Evolutionary conservation across 2,888 invertebrate genomes (phyloP), one percentile per base, ranked within the genome.

Genomic region (Himalopsyche tibetana): DNA sequence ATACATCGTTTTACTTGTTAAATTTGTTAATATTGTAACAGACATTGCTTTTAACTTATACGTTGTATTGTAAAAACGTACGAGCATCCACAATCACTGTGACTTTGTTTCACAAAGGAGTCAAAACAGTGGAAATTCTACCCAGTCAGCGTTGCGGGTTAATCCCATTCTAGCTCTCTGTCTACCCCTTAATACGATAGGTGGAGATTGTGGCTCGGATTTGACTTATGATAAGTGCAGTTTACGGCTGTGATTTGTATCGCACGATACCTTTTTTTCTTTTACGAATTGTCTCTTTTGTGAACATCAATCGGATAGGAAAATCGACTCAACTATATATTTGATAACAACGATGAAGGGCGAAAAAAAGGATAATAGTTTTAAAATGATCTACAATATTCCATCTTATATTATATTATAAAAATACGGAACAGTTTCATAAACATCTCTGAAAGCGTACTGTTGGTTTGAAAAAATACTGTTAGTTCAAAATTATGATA

Each of bases 191-290:
- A 74, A 74, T 74, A 74, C 74, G 74, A 36, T 74, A 74, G 74
- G 74, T 74, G 74, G 74, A 74, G 74, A 74, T 74, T 74, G 74
- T 74, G 74, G 74, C 74, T 74, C 74, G 74, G 36, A 74, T 74
- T 74, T 74, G 38, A 74, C 74, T 74, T 74, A 74, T 74, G 74
- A 74, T 74, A 74, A 74, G 74, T 74, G 74, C 74, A 74, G 74
- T 74, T 74, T 74, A 74, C 74, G 74, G 74, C 36, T 38, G 74
- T 74, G 74, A 74, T 74, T 74, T 74, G 74, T 74, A 74, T 74
- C 74, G 36, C 74, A 38, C 74, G 28, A 19, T 74, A 38, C 15
- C 74, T 74, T 74, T 36, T 42, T 36, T 36, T 28, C 74, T 74
- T 74, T 36, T 38, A 74, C 74, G 38, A 74, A 74, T 38, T 12